Base-by-base conservation (phyloP, 35 echinoderm and acorn worm genomes). In the Patiria miniata region DNA sequence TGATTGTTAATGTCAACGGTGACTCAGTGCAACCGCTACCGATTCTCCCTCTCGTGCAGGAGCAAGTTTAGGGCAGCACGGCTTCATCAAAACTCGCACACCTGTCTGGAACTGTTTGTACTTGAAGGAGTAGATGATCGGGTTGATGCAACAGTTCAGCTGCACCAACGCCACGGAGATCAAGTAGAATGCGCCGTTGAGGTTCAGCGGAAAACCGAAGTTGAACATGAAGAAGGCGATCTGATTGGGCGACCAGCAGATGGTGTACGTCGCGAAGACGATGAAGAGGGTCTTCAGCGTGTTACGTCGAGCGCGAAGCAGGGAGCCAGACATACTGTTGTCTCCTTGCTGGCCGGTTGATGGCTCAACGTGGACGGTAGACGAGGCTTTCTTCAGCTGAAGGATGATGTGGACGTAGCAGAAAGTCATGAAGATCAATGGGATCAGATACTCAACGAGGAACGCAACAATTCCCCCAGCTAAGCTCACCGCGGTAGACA, bases 171-270 rank as follows among this genome's bases (percentile, higher is more conserved):
- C 60, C 1, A 91, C 85, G 0, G 93, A 81, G 12, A 83, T 56
- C 16, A 80, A 47, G 37, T 95, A 87, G 16, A 88, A 87, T 15
- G 5, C 61, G 4, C 85, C 22, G 10, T 79, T 39, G 34, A 91
- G 88, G 38, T 91, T 52, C 2, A 95, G 34, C 22, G 56, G 79
- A 26, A 47, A 39, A 9, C 89, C 89, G 19, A 95, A 58, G 55
- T 91, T 91, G 50, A 83, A 91, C 15, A 79, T 19, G 7, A 91
- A 61, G 39, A 83, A 95, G 19, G 84, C 61, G 19, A 91, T 87
- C 84, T 95, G 93, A 55, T 95, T 95, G 19, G 93, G 93, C 26
- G 88, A 80, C 93, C 93, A 95, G 68, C 93, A 95, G 61, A 95
- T 52, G 53, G 68, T 79, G 40, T 91, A 95, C 5, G 80, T 91